Base-by-base conservation (phyloP, 1,140 invertebrate species). In the Aplysia californica region DNA sequence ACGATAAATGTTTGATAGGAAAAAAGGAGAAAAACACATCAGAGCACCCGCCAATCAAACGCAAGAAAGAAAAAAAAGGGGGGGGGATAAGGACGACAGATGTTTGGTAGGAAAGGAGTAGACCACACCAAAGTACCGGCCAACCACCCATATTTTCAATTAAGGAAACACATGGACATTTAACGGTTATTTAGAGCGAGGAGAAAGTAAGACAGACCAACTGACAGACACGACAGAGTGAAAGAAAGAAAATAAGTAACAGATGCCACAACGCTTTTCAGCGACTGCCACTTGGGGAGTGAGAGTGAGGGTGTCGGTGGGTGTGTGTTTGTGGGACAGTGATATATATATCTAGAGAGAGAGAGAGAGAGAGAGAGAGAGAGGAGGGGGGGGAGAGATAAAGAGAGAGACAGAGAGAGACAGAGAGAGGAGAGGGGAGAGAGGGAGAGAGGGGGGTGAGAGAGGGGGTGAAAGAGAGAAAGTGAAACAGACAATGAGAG, bases 201-300 rank as follows among this genome's bases (percentile, higher is more conserved):
- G 21, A 6, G n/a, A 29, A 59, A 59, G 26, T 6, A 18, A 65
- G 5, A 65, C 61, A 65, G 5, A 65, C 61, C 31, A 35, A 29
- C 61, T 33, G 5, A 65, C 5, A 4, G 61, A 65, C 61, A 65
- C n/a, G 61, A 65, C 5, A 65, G 61, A 65, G 29, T 33, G 5
- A 65, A 29, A 65, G 26, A 65, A 29, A 65, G 61, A 65, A 65
- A 18, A 2, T 65, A 65, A 65, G 31, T 65, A 65, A 20, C 61
- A 3, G 21, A 29, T 3, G 21, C 61, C 61, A 3, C 18, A 21
- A 5, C 61, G 35, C 61, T 65, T 33, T 35, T 35, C 23, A 65
- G 33, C 33, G 61, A 36, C 61, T 36, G 39, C 35, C 10, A 36
- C 61, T 10, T 26, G 10, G 59, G 26, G 59, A 64, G 59, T 10